Evolutionary conservation across 2,113 vertebrate species (phyloP), one percentile per base, ranked within the genome.

Genomic region (Podarcis cretensis): DNA sequence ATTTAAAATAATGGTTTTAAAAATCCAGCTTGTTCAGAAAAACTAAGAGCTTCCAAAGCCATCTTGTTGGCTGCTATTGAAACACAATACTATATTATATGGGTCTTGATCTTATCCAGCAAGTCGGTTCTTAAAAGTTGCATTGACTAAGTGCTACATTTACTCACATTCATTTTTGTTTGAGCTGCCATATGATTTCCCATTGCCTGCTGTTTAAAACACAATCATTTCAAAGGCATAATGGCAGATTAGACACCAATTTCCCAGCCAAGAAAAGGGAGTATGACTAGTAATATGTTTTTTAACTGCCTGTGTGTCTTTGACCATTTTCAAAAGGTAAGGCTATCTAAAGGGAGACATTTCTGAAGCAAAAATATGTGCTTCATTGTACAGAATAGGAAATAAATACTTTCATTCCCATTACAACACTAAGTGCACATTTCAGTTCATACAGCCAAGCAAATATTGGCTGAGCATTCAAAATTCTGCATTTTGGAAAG

Each of bases 401-500:
- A 77, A 77, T 69, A 85, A 86, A 86, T 57, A 37, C 1, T 23
- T 66, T 68, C 10, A 40, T 32, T 57, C 68, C 32, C 6, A 14
- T 73, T 59, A 74, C 81, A 74, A 73, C 57, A 74, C 54, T 40
- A 63, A 68, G 81, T 30, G 63, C 57, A 81, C 69, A 87, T 78
- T 83, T 76, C 59, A 83, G 30, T 88, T 75, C 32, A 83, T 88
- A 32, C 14, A 76, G 30, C 79, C 57, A 76, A 88, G 73, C 37
- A 76, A 88, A 23, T 14, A 25, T 57, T 88, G 69, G 40, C 63
- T 89, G 37, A 91, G 92, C 89, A 90, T 89, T 90, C 89, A 90
- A 90, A 93, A 94, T 71, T 77, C 37, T 93, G 93, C 84, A 92
- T 90, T 91, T 89, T 71, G 73, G 30, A 81, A 63, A 91, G 83